Evolutionary conservation across 2,797 vertebrate genomes (phyloP), one percentile per base, ranked within the genome.

Genomic region (Sebastes vulpes): DNA sequence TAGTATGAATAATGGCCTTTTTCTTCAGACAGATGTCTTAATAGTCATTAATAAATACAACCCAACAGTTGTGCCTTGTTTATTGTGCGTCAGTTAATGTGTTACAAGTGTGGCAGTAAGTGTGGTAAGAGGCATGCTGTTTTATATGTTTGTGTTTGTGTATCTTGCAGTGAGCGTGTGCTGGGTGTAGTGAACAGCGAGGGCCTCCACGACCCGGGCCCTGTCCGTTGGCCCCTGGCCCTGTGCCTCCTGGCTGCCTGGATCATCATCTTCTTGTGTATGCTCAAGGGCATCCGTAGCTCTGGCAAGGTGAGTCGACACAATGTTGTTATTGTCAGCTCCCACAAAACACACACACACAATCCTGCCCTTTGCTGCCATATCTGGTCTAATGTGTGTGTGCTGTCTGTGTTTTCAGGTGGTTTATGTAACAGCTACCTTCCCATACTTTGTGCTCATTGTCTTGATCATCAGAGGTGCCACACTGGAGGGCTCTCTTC

Each of bases 401-500:
- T 68, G 18, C 26, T 50, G 18, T 76, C 18, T 75, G 28, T 71
- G 18, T 66, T 87, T 73, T 66, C 79, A 97, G 97, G 95, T 97
- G 84, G 97, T 97, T 50, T 97, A 97, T 67, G 96, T 97, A 9
- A 97, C 97, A 0, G 97, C 96, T 20, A 97, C 97, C 4, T 97
- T 97, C 77, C 97, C 97, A 0, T 97, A 97, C 89, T 82, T 97
- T 52, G 96, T 97, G 32, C 95, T 97, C 21, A 72, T 97, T 23
- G 96, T 97, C 38, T 75, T 97, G 86, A 93, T 97, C 69, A 97
- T 97, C 88, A 94, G 96, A 87, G 97, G 97, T 0, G 97, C 96
- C 3, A 97, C 97, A 0, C 94, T 97, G 69, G 95, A 97, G 74
- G 97, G 97, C 8, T 97, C 97, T 48, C 92, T 97, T 2, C 94